Evolutionary conservation across 2,797 vertebrate genomes (phyloP), one percentile per base, ranked within the genome.

Genomic region (Lepus oiostolus): DNA sequence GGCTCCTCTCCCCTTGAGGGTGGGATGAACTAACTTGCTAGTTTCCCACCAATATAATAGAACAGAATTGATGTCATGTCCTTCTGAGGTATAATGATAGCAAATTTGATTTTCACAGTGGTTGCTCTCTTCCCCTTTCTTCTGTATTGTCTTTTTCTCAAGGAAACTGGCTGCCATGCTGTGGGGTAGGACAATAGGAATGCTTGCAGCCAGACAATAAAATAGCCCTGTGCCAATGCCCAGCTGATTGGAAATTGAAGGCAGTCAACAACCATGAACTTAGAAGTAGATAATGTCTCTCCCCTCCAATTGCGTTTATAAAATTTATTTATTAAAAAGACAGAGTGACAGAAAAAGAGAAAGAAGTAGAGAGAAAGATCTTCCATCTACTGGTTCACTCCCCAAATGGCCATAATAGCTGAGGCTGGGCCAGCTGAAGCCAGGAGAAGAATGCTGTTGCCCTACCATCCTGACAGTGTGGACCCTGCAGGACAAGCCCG

Each of bases 1-100:
- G 30, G 12, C 26, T 75, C 9, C 32, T 9, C 2, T 19, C 2
- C 2, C 4, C 5, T 5, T 3, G 17, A 58, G 1, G n/a, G 4
- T 71, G 62, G 22, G 30, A 22, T 63, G n/a, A 17, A 54, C 13
- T 80, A 47, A 30, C 2, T 72, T 13, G 35, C 11, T 71, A 13
- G 11, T 24, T 63, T 63, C 10, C 70, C 70, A 42, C 4, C 13
- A 62, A 62, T 22, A n/a, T n/a, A 76, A 50, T 58, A 50, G 4
- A 77, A 24, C 2, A 71, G 14, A 38, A 65, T 8, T 60, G 21
- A 71, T 54, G 9, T 3, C 8, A 71, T 82, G 14, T 10, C 35
- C 13, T 76, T 54, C 47, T 76, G 32, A 71, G 10, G 8, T 47
- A 76, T 54, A 42, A 47, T 1, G 4, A 30, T 35, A 30, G 30